phyloP scores from a whole-genome alignment of 2,888 invertebrate genomes.

The Microdon myrmicae region DNA sequence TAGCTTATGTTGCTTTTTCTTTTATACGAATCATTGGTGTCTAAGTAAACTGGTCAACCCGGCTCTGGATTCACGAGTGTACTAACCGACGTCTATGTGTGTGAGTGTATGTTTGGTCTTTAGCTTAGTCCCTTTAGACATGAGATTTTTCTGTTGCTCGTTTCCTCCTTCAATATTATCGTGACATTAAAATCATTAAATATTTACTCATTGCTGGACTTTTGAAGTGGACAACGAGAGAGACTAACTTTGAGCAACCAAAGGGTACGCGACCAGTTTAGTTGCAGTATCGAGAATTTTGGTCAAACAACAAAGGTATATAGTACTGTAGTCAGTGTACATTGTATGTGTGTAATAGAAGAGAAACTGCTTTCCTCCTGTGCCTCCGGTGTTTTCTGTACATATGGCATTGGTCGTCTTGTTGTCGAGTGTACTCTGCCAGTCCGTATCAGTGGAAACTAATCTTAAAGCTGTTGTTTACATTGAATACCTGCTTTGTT shows the following conservation, averaged over 20 bases:
- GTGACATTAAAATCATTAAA: conserved; percentile 51
- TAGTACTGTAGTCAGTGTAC: too few relatives aligned
- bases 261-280: conserved; percentile 15
- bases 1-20: conserved; percentile 8
- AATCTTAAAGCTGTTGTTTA: conserved; percentile 46
- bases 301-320: too few relatives aligned
- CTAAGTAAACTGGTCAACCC: conserved; percentile 20
- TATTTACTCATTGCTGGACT: conserved; percentile 48
- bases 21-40: conserved; percentile 4
- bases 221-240: conserved; percentile 20
- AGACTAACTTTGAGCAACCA: conserved; percentile 13
- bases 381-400: too few relatives aligned
- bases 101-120: conserved; percentile 28
- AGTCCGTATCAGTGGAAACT: conserved; percentile 39
- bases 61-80: too few relatives aligned
- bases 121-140: conserved; percentile 36
- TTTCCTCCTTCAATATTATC: conserved; percentile 39
- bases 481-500: conserved; percentile 47
- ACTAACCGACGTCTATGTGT: too few relatives aligned
- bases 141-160: conserved; percentile 13
- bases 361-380: too few relatives aligned
- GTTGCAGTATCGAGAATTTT: too few relatives aligned
- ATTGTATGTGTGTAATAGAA: too few relatives aligned
- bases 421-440: too few relatives aligned
- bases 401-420: too few relatives aligned